Evolutionary conservation across 2,113 vertebrate genomes (phyloP), one percentile per base, ranked within the genome.

Genomic region (Cololabis saira): DNA sequence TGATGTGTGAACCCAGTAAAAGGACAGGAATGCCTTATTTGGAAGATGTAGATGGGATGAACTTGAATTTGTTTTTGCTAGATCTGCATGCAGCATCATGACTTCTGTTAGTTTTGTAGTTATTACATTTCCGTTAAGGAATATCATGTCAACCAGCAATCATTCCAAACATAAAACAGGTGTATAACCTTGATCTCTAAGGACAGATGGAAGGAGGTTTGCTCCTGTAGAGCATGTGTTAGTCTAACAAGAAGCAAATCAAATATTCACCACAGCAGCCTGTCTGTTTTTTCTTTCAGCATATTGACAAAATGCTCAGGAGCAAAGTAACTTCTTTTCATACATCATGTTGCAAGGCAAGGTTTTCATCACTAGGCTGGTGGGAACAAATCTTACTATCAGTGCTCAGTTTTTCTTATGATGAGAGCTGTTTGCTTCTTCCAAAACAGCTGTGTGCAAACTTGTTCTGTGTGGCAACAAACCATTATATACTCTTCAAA

Each of bases 241-340:
- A 37, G 1, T 37, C 33, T 37, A 37, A 37, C 6, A 37, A 4
- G 33, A 37, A 37, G 6, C 33, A 37, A 37, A 3, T 37, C 33
- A 37, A 74, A 86, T 71, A 84, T 81, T 79, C 63, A 74, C 50
- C 64, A 59, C 60, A 59, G 66, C 68, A 77, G 61, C 56, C 69
- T 72, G 55, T 53, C 50, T 83, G 51, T 76, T 68, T 78, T 60
- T 80, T 70, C 45, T 58, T 78, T 17, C 50, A 76, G 47, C 63
- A 78, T 52, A 68, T 79, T 55, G 44, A 54, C 40, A 66, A 27
- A 61, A 67, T 4, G 13, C 33, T 53, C 13, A 0, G 15, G 37
- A 58, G 65, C 37, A 55, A 61, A 69, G 42, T 49, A 18, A 47
- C 68, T 61, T 51, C 9, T 75, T 69, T 77, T 80, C 68, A 62